Base-by-base conservation (phyloP, 2,113 vertebrate genomes). In the Suncus etruscus region DNA sequence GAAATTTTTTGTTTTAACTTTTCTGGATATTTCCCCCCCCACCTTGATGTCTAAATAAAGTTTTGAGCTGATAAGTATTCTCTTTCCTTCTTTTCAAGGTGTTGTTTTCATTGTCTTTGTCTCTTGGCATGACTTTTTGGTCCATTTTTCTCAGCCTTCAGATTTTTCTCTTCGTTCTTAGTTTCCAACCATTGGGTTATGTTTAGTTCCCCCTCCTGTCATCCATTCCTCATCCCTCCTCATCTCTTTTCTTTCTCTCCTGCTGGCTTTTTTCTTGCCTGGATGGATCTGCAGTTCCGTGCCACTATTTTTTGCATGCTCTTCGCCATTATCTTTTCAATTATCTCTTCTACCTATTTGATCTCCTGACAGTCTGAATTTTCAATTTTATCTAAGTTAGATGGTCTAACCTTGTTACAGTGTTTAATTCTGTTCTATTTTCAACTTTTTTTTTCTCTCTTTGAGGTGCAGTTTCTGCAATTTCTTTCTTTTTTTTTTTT, bases 141-240 rank as follows among this genome's bases (percentile, higher is more conserved):
- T 65, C n/a, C n/a, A 70, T 74, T 73, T 89, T 86, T n/a, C 31
- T 27, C 66, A 85, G 39, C 45, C 47, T 86, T 61, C n/a, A 70
- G 54, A 31, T 1, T 47, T 86, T 78, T 83, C 22, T 32, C 54
- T 77, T 83, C 24, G 9, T 27, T 24, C 22, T 39, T 69, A 11
- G 39, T 45, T 50, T 81, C 86, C 16, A 70, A 14, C 51, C 29
- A n/a, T 69, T 86, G 77, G 24, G 70, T 29, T 51, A 29, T 32
- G 15, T 87, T 68, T 8, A 4, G 6, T 66, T 83, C 20, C n/a
- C 54, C 24, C 39, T 76, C 31, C 47, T 27, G 14, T 1, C 16
- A 6, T 50, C 16, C 24, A 39, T 27, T 77, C 66, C 66, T 20
- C 15, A 32, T 5, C 11, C 70, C 1, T 24, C 45, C 14, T 14